phyloP scores from a whole-genome alignment of 2,113 vertebrate genomes.

The Apus apus region DNA sequence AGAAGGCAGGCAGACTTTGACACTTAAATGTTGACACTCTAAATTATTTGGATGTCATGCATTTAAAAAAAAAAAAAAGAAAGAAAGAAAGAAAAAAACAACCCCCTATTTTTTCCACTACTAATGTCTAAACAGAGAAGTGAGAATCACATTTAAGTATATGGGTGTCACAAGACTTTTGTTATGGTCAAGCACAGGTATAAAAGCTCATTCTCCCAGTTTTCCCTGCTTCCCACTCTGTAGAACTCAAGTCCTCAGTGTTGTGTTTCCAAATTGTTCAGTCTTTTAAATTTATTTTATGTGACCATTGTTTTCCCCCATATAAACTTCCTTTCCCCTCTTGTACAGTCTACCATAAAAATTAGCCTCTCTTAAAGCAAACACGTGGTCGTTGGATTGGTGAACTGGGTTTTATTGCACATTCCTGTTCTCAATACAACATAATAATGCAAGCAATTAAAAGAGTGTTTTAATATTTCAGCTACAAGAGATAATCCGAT shows the following conservation, averaged over 20 bases:
- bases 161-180: background rate
- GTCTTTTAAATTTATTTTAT: background rate
- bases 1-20: background rate
- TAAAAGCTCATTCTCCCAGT: background rate
- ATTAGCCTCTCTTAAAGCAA: background rate
- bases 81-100: fast-evolving
- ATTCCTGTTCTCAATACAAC: background rate
- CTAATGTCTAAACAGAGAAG: background rate
- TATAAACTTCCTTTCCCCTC: background rate
- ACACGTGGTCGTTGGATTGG: fast-evolving
- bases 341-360: background rate
- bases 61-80: background rate
- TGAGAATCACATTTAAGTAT: background rate
- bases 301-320: background rate
- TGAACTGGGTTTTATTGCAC: background rate
- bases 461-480: background rate
- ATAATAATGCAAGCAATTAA: background rate
- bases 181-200: background rate
- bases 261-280: background rate
- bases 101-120: background rate
- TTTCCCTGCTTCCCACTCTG: background rate
- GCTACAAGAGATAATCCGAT: background rate
- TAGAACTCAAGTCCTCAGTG: background rate
- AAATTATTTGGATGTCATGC: background rate
- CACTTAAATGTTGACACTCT: background rate